Conservation (phyloP, 2,888 invertebrate species). For the Stenoptilia bipunctidactyla region DNA sequence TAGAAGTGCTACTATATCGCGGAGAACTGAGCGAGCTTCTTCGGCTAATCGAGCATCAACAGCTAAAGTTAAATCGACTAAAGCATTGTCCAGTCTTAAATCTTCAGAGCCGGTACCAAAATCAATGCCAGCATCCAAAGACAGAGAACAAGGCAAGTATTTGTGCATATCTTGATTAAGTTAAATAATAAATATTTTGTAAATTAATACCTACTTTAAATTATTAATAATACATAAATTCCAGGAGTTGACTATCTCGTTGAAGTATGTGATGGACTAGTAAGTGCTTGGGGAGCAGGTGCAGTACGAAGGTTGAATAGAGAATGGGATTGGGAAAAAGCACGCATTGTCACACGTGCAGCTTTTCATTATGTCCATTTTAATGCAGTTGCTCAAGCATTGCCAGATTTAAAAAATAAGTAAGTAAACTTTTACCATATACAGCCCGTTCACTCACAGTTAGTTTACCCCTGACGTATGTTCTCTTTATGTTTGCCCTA, state of each 20-base stretch:
- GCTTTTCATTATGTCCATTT: conserved; percentile 92
- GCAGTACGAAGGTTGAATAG: conserved; percentile 85
- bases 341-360: conserved; percentile 82
- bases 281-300: conserved; percentile 91
- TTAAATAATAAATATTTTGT: conserved; percentile 1
- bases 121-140: conserved; percentile 65
- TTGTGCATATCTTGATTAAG: too few species aligned
- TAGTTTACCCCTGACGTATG: too few species aligned
- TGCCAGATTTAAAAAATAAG: conserved; percentile 80
- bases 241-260: conserved; percentile 90
- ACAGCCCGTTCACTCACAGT: too few species aligned
- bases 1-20: conserved; percentile 60
- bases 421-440: too few species aligned
- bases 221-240: too few species aligned
- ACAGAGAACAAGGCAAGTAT: conserved; percentile 76
- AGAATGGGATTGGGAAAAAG: conserved; percentile 83
- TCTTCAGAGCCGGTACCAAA: conserved; percentile 64
- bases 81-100: conserved; percentile 56
- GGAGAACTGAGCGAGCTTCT: conserved; percentile 54
- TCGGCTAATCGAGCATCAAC: conserved; percentile 74
- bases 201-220: not conserved
- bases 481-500: too few species aligned
- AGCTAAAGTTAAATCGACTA: conserved; percentile 71
- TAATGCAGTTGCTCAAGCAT: conserved; percentile 80
- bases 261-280: conserved; percentile 85